phyloP scores from a whole-genome alignment of 2,888 invertebrate species.

The Cephalotes varians region DNA sequence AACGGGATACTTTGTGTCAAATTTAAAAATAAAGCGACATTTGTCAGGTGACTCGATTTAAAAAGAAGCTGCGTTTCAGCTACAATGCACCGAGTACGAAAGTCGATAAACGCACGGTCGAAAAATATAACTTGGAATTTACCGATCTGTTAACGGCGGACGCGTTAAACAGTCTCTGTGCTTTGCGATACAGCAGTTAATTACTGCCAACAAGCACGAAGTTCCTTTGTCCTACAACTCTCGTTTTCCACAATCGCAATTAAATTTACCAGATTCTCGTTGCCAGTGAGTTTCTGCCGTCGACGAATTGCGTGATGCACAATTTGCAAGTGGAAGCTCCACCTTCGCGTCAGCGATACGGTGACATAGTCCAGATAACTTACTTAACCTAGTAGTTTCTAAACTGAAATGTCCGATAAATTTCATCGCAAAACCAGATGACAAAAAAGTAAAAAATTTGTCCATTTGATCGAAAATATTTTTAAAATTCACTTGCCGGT shows the following conservation, averaged over 20 bases:
- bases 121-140: constrained; percentile 9
- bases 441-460: neutral
- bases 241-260: constrained; percentile 50
- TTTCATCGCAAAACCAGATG: neutral
- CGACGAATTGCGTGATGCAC: constrained; percentile 36
- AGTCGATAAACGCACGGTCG: neutral
- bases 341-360: constrained; percentile 35
- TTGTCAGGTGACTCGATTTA: neutral
- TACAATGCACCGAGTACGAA: neutral
- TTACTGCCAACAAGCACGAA: constrained; percentile 34
- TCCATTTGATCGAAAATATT: neutral
- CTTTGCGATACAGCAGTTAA: constrained; percentile 38
- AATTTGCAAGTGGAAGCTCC: constrained; percentile 44
- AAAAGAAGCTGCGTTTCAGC: neutral
- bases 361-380: constrained; percentile 43
- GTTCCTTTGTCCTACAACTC: constrained; percentile 38
- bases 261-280: constrained; percentile 45
- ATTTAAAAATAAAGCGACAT: neutral
- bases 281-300: constrained; percentile 34
- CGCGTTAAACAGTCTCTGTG: constrained; percentile 23
- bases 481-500: neutral
- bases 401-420: constrained; percentile 15
- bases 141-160: neutral
- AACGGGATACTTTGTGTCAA: neutral
- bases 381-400: neutral